These are phyloP conservation scores for Pelodytes ibericus DNA, from an alignment of 2,797 vertebrate species.

Conservation along the genomic window DNA sequence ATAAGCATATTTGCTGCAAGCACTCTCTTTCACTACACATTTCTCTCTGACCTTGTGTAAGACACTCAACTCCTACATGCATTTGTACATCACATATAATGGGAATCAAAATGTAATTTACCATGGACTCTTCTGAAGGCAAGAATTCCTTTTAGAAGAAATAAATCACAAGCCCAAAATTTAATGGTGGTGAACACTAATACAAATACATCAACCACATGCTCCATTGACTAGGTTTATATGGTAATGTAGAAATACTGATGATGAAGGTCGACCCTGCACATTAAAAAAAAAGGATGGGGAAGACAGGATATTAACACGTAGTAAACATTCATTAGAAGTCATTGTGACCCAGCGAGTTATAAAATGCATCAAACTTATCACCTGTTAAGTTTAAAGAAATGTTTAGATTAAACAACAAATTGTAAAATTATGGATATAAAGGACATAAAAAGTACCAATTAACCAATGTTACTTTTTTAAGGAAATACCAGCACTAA, in stretches of 20 bases:
- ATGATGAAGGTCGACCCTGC: not conserved
- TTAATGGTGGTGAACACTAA: slow-evolving; percentile 9
- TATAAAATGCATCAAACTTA: not conserved
- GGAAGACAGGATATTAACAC: not conserved
- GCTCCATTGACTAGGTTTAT: slow-evolving; percentile 7
- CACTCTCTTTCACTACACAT: not conserved
- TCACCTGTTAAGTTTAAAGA: not conserved
- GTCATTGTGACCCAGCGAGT: not conserved
- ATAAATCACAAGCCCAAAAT: slow-evolving; percentile 3
- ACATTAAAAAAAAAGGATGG: not conserved
- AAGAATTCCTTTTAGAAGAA: not conserved
- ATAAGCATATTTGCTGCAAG: not conserved
- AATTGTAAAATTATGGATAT: no score
- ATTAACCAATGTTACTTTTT: no score
- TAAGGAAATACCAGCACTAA: no score
- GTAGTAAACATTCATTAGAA: slow-evolving; percentile 6
- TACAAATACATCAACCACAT: slow-evolving; percentile 5
- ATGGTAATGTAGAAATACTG: slow-evolving; percentile 1
- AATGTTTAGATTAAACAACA: not conserved
- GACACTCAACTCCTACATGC: not conserved
- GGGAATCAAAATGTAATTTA: not conserved
- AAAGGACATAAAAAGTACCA: no score
- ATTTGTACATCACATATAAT: not conserved
- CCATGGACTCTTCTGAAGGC: not conserved
- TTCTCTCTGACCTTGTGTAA: slow-evolving; percentile 4